Evolutionary conservation across 2,113 vertebrate species (phyloP), one percentile per base, ranked within the genome.

Genomic region (Proteles cristata): DNA sequence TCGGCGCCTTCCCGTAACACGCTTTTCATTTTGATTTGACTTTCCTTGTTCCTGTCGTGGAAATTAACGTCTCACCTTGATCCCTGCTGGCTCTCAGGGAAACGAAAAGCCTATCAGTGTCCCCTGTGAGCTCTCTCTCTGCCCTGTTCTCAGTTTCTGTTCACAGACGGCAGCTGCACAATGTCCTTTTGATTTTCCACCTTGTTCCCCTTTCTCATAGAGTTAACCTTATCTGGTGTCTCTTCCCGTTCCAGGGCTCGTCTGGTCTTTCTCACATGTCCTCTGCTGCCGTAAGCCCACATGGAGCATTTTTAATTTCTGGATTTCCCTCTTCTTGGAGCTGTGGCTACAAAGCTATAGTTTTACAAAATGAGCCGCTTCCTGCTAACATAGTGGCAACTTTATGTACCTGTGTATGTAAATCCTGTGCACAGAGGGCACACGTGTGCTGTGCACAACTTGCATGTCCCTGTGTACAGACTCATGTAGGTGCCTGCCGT

Each of bases 351-450:
- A 23, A 83, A 71, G 12, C 2, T 76, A 7, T 50, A 19, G 2
- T 65, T 76, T 61, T 90, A 28, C 43, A 39, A 69, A 79, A 71
- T 28, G 21, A 82, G 50, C 5, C 14, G 74, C 39, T 39, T 12
- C 50, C 31, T 7, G 0, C 43, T 7, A 28, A 25, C 17, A 2
- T 1, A 23, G 11, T 12, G 31, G 39, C 2, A 7, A 14, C 9
- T 31, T 43, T 43, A 7, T 8, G 19, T 39, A 31, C 5, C 0
- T 28, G 21, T 71, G 4, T 11, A n/a, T 1, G 14, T 31, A 0
- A 11, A 43, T 43, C 8, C 2, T 28, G 39, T 28, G 63, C 79
- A 86, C 8, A 0, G 73, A 43, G 33, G 39, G 17, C 35, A 7
- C n/a, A 14, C 4, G 25, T 26, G 39, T 28, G 25, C 73, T 28